Evolutionary conservation across 2,888 invertebrate species (phyloP).

Genomic region (Nomada fabriciana): DNA sequence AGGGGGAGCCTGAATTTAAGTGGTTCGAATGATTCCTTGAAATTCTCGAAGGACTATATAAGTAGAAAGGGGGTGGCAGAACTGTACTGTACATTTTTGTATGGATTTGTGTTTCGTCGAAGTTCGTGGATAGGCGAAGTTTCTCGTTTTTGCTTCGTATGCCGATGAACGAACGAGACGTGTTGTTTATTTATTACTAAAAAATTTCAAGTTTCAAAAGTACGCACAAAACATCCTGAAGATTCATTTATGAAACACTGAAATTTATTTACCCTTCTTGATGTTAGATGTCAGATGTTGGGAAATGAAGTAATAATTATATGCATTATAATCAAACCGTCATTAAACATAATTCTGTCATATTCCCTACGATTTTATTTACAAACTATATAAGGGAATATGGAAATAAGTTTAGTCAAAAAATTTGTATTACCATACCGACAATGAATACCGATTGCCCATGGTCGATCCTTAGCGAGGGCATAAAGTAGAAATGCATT

Average conservation of each 20-base stretch:
- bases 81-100: not conserved
- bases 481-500: constrained; percentile 16
- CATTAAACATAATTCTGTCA: too few relatives aligned
- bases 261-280: too few relatives aligned
- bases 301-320: too few relatives aligned
- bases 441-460: not conserved
- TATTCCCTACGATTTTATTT: too few relatives aligned
- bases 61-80: not conserved
- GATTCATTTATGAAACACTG: too few relatives aligned
- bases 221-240: too few relatives aligned
- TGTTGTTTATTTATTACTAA: not conserved
- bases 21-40: not conserved
- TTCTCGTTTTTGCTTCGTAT: not conserved
- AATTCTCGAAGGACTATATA: not conserved
- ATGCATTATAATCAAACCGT: too few relatives aligned
- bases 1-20: not conserved
- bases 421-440: not conserved
- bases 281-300: too few relatives aligned
- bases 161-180: not conserved
- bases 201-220: too few relatives aligned
- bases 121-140: not conserved
- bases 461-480: not conserved
- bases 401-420: not conserved
- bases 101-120: not conserved
- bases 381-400: not conserved